These are phyloP conservation scores for Lepilemur septentrionalis DNA, from an alignment of 2,797 vertebrate genomes.

Conservation along the genomic window DNA sequence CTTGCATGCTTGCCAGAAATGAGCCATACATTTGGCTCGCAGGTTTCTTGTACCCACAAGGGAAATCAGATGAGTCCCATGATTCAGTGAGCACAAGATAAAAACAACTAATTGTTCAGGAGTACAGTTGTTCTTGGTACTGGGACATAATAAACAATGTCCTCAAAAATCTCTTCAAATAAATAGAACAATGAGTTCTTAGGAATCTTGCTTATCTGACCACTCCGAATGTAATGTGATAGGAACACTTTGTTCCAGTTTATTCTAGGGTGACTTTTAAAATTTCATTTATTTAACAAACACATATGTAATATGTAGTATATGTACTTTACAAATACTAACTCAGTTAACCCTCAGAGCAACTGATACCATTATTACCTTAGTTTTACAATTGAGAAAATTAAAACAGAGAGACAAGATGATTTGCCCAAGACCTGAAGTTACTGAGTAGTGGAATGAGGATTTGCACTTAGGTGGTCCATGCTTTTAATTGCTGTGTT, in stretches of 20 bases:
- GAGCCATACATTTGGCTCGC: background rate
- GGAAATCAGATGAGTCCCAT: background rate
- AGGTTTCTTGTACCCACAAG: background rate
- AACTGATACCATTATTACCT: background rate
- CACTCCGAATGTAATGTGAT: background rate
- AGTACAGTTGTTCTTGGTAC: background rate
- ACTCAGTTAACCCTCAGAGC: background rate
- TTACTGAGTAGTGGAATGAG: background rate
- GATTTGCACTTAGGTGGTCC: background rate
- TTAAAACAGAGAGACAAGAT: background rate
- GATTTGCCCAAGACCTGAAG: background rate
- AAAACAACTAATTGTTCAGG: background rate
- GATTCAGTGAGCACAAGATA: background rate
- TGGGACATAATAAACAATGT: background rate
- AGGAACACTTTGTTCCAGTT: background rate
- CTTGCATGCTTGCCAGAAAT: background rate
- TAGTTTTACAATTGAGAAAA: background rate
- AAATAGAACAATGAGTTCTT: background rate
- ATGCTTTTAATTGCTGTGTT: background rate
- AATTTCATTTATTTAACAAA: constrained; percentile 24
- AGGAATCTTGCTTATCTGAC: background rate
- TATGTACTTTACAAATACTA: background rate
- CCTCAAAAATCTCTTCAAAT: background rate
- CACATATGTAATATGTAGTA: background rate
- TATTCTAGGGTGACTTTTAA: background rate